phyloP scores from a whole-genome alignment of 2,797 vertebrate genomes.

The Acanthopagrus latus region DNA sequence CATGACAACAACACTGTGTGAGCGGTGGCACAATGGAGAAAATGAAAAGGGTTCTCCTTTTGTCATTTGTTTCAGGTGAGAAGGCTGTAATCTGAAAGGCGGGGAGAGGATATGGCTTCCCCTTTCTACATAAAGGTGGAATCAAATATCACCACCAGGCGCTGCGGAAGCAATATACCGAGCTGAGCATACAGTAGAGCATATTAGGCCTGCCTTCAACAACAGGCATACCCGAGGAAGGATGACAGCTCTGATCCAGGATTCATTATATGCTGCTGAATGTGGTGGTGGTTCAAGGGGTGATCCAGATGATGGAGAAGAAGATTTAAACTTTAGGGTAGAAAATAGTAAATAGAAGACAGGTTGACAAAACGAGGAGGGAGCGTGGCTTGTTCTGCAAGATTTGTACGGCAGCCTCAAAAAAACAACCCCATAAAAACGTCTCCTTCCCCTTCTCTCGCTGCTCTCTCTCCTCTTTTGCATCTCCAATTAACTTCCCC shows the following conservation, averaged over 20 bases:
- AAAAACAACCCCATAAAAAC: constrained; percentile 21
- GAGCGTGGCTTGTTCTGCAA: not conserved
- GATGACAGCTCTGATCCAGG: constrained; percentile 20
- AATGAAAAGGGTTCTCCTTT: constrained; percentile 5
- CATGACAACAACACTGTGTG: constrained; percentile 21
- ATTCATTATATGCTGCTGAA: not conserved
- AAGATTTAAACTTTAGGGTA: not conserved
- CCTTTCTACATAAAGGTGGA: constrained; percentile 23
- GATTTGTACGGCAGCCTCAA: not conserved
- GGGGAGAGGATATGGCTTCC: not conserved
- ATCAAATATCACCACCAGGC: not conserved
- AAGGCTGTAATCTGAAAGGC: not conserved
- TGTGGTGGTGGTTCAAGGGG: not conserved
- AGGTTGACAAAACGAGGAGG: not conserved
- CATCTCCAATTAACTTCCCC: constrained; percentile 25
- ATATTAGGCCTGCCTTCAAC: constrained; percentile 6
- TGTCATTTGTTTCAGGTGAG: not conserved
- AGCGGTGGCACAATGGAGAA: not conserved
- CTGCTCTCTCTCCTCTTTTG: constrained; percentile 4
- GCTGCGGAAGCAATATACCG: not conserved
- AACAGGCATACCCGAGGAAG: not conserved
- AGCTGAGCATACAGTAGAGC: not conserved
- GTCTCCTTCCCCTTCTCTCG: not conserved
- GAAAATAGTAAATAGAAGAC: not conserved
- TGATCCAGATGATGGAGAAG: constrained; percentile 6